Percentiles rank a stretch among this genome's conserved stretches.
Conservation (phyloP, 2,113 vertebrate species). For the Nerophis lumbriciformis region DNA sequence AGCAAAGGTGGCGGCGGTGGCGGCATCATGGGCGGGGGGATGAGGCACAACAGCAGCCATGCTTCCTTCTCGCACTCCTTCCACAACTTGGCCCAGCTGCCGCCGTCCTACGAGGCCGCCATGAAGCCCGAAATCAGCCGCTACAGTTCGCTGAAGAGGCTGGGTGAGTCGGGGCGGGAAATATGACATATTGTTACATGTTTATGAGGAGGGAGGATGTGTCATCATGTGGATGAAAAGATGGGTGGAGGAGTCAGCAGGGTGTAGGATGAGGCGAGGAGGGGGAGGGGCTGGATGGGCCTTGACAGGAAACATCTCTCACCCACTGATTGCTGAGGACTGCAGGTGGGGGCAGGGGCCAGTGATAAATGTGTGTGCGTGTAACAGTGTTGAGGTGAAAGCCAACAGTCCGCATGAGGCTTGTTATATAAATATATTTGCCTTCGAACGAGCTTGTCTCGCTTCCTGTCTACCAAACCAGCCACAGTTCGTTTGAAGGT, state of each 20-base stretch:
- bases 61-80: conserved; percentile 83
- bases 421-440: conserved; percentile 5
- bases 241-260: too few species aligned
- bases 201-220: too few species aligned
- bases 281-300: not conserved
- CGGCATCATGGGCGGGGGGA: conserved; percentile 23
- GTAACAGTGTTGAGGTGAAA: not conserved
- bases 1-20: conserved; percentile 37
- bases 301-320: conserved; percentile 16
- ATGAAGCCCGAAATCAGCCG: conserved; percentile 81
- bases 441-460: too few species aligned
- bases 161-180: conserved; percentile 70
- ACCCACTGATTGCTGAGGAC: conserved; percentile 5
- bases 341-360: too few species aligned
- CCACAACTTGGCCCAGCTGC: conserved; percentile 88
- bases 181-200: too few species aligned
- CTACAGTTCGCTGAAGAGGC: conserved; percentile 85
- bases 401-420: conserved; percentile 20
- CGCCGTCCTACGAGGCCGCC: conserved; percentile 79
- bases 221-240: not conserved
- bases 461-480: too few species aligned
- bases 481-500: too few species aligned
- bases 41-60: conserved; percentile 76
- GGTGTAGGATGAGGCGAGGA: not conserved
- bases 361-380: conserved; percentile 9